Evolutionary conservation across 2,113 vertebrate species (phyloP), one percentile per base, ranked within the genome.

Genomic region (Laticauda colubrina): DNA sequence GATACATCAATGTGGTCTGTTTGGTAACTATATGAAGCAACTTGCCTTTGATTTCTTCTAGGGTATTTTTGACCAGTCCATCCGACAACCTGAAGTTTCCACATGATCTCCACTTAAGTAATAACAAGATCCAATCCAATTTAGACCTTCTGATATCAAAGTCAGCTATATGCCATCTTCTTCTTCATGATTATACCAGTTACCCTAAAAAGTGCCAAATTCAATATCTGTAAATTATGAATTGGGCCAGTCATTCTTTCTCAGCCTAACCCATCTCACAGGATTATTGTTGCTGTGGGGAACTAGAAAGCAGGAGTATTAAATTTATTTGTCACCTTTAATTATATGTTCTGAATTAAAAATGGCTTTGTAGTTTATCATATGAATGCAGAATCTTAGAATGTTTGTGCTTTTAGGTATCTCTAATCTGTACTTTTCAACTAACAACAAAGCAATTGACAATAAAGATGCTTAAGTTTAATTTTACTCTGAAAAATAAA

Each of bases 401-500:
- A 3, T 81, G 26, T 8, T 9, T 29, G 5, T 92, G 24, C 8
- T 91, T 93, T 93, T 69, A 91, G 34, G 53, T 24, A 51, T 85
- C 18, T 53, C 11, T 39, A 85, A 26, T 59, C 85, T 34, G 4
- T 11, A 87, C 29, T 90, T 87, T 8, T 29, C 9, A 92, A 90
- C 5, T 93, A 3, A 23, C 57, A 23, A 89, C 88, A 85, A 8
- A 89, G 21, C 88, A 95, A 92, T 81, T 8, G 75, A 1, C 55
- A 24, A 5, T 43, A 86, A 56, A 2, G 18, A 0, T 87, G 90
- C 61, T 10, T 90, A 85, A 29, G 1, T 55, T 69, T 92, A 89
- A 85, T 94, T 85, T 94, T 95, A 89, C 90, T 97, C 94, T 94
- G 12, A 93, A 91, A 95, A 91, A 21, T 69, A n/a, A 95, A 0